Evolutionary conservation across 2,888 invertebrate species (phyloP).

Genomic region (Rhabditoides inermis): DNA sequence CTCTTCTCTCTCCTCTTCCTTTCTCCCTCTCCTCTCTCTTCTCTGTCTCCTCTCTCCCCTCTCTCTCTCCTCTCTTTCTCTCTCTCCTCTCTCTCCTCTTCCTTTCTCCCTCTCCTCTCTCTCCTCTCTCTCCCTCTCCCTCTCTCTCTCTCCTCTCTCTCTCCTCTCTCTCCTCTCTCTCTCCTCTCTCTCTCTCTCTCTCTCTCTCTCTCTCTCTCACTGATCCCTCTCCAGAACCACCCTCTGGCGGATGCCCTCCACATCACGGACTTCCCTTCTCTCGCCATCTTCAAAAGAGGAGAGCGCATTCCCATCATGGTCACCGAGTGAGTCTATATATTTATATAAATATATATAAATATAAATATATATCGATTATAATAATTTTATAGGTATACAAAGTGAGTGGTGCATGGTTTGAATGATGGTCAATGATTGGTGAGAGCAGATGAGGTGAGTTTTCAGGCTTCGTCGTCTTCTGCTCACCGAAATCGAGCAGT

Average conservation of each 20-base stretch:
- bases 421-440: neutral
- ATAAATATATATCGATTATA: neutral
- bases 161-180: neutral
- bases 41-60: neutral
- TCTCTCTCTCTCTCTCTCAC: constrained; percentile 4
- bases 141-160: neutral
- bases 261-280: constrained; percentile 46
- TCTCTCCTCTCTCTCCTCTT: neutral
- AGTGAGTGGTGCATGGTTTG: neutral
- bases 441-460: neutral
- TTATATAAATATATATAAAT: neutral
- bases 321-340: constrained; percentile 31
- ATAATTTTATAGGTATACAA: neutral
- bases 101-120: neutral
- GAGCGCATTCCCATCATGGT: constrained; percentile 39
- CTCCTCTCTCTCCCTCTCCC: neutral
- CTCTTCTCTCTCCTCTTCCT: neutral
- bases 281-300: constrained; percentile 46
- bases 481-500: constrained; percentile 40
- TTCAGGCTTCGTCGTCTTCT: constrained; percentile 44
- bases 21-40: neutral
- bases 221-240: constrained; percentile 17
- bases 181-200: constrained; percentile 3
- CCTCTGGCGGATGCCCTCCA: constrained; percentile 43
- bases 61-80: neutral